Conservation (phyloP, 2,113 vertebrate genomes). For the Laticauda colubrina region DNA sequence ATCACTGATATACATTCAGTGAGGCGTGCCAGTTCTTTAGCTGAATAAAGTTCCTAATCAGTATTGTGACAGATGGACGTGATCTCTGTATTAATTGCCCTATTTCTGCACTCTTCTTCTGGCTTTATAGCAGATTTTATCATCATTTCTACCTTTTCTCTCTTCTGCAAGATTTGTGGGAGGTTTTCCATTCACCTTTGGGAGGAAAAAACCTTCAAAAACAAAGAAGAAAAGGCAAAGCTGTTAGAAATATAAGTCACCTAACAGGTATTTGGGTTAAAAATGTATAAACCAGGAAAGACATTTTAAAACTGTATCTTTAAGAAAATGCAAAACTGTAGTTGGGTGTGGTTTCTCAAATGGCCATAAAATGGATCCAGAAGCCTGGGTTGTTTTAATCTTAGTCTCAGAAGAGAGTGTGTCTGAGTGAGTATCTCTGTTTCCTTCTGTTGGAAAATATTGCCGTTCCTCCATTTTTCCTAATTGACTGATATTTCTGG, state of each 20-base stretch:
- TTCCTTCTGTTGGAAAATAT: too few species aligned
- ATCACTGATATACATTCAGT: neutral
- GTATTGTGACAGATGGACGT: conserved; percentile 4
- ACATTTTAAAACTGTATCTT: too few species aligned
- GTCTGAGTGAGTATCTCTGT: too few species aligned
- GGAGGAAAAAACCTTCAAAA: neutral
- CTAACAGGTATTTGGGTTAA: too few species aligned
- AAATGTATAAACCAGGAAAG: too few species aligned
- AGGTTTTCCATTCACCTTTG: neutral
- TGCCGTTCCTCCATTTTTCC: too few species aligned
- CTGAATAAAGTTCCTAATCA: neutral
- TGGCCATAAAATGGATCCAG: too few species aligned
- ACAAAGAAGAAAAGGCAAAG: neutral
- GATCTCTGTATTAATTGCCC: conserved; percentile 8
- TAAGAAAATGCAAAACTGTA: too few species aligned
- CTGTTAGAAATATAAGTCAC: neutral
- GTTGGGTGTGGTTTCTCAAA: too few species aligned
- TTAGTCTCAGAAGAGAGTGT: too few species aligned
- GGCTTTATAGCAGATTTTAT: conserved; percentile 27
- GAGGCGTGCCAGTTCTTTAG: neutral
- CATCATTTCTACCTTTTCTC: conserved; percentile 10
- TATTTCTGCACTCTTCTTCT: conserved; percentile 3
- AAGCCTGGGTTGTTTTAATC: too few species aligned
- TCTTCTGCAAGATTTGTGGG: neutral
- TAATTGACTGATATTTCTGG: too few species aligned